Evolutionary conservation across 2,888 invertebrate species (phyloP).

Genomic region (Anthoptus insignis): DNA sequence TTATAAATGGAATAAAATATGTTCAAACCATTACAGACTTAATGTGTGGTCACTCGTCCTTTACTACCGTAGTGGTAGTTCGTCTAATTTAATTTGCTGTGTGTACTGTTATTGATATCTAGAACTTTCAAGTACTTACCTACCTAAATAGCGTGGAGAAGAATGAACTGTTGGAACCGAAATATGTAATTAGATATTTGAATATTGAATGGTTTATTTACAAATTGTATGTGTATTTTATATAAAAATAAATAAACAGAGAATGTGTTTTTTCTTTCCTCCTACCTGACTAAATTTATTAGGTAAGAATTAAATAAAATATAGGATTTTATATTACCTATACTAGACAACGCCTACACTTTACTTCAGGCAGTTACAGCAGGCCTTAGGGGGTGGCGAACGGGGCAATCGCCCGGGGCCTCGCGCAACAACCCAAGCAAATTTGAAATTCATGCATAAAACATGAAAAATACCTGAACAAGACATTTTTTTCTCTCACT

Average conservation of each 20-base stretch:
- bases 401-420: too few species aligned
- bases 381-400: too few species aligned
- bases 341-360: too few species aligned
- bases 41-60: slow-evolving; percentile 7
- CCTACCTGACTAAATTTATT: background rate
- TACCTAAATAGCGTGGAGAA: slow-evolving; percentile 60
- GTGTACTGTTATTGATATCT: slow-evolving; percentile 11
- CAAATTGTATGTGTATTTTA: slow-evolving; percentile 87
- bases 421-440: too few species aligned
- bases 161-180: slow-evolving; percentile 69
- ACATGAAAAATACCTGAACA: too few species aligned
- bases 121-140: slow-evolving; percentile 39
- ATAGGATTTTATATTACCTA: too few species aligned
- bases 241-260: slow-evolving; percentile 80
- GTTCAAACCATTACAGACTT: background rate
- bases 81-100: slow-evolving; percentile 9
- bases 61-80: background rate
- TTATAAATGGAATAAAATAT: slow-evolving; percentile 2
- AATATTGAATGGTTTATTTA: slow-evolving; percentile 86
- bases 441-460: too few species aligned
- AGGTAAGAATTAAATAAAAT: too few species aligned
- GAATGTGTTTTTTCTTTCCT: slow-evolving; percentile 52
- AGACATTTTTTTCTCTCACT: too few species aligned
- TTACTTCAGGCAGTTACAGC: background rate
- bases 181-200: slow-evolving; percentile 80